Evolutionary conservation across 1,140 invertebrate genomes (phyloP).

Genomic region (Frieseomelitta varia): DNA sequence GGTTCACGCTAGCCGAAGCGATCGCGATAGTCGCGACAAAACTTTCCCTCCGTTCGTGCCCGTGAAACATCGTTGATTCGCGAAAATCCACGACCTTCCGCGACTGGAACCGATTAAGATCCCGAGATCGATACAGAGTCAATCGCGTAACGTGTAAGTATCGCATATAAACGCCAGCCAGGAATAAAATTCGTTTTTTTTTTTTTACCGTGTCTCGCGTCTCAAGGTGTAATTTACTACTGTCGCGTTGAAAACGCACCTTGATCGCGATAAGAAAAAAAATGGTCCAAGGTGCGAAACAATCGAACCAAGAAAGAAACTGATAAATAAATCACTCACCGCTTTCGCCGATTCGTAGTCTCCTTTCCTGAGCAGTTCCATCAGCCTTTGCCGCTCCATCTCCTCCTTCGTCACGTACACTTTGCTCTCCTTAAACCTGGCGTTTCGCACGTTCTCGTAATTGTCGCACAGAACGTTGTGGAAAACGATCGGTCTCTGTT

Average conservation of each 20-base stretch:
- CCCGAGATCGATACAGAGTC: neutral
- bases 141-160: neutral
- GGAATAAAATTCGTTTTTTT: neutral
- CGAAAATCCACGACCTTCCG: neutral
- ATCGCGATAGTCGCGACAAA: constrained; percentile 14
- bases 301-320: neutral
- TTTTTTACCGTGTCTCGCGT: neutral
- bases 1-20: constrained; percentile 14
- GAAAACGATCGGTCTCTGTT: constrained; percentile 63
- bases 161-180: neutral
- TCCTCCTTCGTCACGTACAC: constrained; percentile 73
- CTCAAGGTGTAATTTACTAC: neutral
- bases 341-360: constrained; percentile 68
- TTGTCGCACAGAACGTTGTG: constrained; percentile 72
- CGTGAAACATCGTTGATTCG: neutral
- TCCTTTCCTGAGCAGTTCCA: constrained; percentile 68
- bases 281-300: neutral
- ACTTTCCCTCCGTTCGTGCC: no score
- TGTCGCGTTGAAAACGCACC: neutral
- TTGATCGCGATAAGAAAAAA: neutral
- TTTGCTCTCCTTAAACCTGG: constrained; percentile 56
- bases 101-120: neutral
- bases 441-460: constrained; percentile 63
- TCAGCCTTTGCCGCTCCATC: constrained; percentile 70
- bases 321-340: constrained; percentile 65